Evolutionary conservation across 2,797 vertebrate genomes (phyloP), one percentile per base, ranked within the genome.

Genomic region (Alectoris magna): DNA sequence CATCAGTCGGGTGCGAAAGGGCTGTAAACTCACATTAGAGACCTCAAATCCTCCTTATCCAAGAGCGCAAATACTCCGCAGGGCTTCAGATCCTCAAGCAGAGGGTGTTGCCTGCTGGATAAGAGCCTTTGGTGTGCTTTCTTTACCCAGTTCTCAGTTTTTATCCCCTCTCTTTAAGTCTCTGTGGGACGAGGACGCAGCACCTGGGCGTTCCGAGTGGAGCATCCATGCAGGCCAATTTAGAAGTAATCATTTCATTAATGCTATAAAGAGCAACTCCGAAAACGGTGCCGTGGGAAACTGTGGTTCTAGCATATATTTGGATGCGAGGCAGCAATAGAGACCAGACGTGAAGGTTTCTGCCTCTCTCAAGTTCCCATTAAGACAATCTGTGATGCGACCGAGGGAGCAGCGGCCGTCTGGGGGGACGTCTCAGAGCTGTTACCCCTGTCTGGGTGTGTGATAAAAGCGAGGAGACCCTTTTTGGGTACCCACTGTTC

Each of bases 1-100:
- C 1, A n/a, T 29, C 44, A 49, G 5, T 26, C 24, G 66, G 14
- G 39, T 34, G 44, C 14, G 29, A 41, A 78, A 34, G 56, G 62
- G n/a, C 53, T 73, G 49, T 1, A 24, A 41, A 9, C 5, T 43
- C 46, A 5, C 48, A 7, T 14, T 2, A 23, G 1, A 11, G 41
- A 71, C 16, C 62, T 24, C 43, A 4, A 10, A 6, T 13, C 43
- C 68, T 17, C 12, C 3, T 12, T 9, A 67, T 14, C 34, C 14
- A 46, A 56, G 22, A 67, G 6, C 10, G 27, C 11, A 49, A 51
- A 38, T 16, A 18, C 3, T n/a, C 36, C 3, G 0, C 29, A 9
- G 23, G 46, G 58, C 29, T 66, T 36, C 12, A 58, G 27, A 10
- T 46, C 23, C 41, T 67, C 26, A 13, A 39, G 15, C 23, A 51